Evolutionary conservation across 2,888 invertebrate genomes (phyloP).

Genomic region (Metopia argyrocephala): DNA sequence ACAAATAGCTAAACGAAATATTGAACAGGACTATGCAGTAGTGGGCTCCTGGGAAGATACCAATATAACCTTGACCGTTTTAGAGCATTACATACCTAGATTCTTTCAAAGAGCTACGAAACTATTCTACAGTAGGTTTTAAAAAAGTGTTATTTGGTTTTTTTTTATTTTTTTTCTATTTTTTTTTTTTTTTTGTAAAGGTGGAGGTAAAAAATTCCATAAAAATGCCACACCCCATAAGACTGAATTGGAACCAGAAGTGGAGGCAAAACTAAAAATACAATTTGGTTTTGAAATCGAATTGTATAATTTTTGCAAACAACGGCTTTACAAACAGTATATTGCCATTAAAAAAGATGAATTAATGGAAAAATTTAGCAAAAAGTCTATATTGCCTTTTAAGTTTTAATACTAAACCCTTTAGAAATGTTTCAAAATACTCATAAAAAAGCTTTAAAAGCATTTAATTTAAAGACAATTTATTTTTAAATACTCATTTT

Average conservation of each 20-base stretch:
- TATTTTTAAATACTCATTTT: too few relatives aligned
- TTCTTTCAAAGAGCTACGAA: slow-evolving; percentile 87
- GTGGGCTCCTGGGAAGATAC: slow-evolving; percentile 91
- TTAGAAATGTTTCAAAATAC: too few relatives aligned
- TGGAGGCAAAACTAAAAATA: slow-evolving; percentile 87
- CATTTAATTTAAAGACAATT: too few relatives aligned
- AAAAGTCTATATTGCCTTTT: background rate
- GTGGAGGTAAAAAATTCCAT: slow-evolving; percentile 62
- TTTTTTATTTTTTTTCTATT: background rate
- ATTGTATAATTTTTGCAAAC: slow-evolving; percentile 73
- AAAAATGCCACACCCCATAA: slow-evolving; percentile 70
- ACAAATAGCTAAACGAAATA: slow-evolving; percentile 88
- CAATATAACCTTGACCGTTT: slow-evolving; percentile 84
- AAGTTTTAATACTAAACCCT: background rate
- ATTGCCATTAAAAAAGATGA: slow-evolving; percentile 70
- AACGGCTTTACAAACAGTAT: slow-evolving; percentile 74
- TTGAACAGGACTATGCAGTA: slow-evolving; percentile 88
- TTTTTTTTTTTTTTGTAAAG: slow-evolving; percentile 20
- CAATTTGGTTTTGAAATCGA: slow-evolving; percentile 90
- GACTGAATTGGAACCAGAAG: slow-evolving; percentile 78
- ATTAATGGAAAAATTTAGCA: slow-evolving; percentile 18
- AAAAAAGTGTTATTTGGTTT: background rate
- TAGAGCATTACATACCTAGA: slow-evolving; percentile 77
- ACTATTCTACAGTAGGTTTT: slow-evolving; percentile 47
- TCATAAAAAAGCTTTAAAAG: too few relatives aligned